These are phyloP conservation scores for Palythoa grandis DNA, from an alignment of 92 coral and sea anemone species.

Conservation along the genomic window DNA sequence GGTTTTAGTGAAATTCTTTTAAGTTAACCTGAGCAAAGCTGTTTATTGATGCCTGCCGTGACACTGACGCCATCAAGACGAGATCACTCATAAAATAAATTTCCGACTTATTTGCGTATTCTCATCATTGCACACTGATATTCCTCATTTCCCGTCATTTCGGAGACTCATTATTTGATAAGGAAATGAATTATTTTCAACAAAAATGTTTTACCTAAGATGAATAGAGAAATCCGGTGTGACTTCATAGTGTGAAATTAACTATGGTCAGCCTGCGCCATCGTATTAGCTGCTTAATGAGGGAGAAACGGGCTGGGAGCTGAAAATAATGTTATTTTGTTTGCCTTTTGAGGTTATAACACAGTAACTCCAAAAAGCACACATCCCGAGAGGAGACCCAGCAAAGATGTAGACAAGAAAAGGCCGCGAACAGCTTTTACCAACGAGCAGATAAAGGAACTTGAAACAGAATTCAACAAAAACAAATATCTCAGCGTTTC, in stretches of 20 bases:
- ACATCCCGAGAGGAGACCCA: conserved; percentile 28
- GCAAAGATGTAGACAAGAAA: conserved; percentile 60
- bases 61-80: conserved; percentile 23
- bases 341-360: conserved; percentile 26
- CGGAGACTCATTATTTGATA: neutral
- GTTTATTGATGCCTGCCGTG: neutral
- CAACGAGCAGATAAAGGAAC: conserved; percentile 91
- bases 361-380: neutral
- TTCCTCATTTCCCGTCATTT: conserved; percentile 34
- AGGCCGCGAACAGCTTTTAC: conserved; percentile 97
- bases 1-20: neutral
- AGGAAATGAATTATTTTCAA: neutral
- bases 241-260: neutral
- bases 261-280: conserved; percentile 9
- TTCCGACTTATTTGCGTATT: conserved; percentile 24
- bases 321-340: conserved; percentile 10
- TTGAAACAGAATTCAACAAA: conserved; percentile 90
- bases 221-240: neutral
- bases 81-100: conserved; percentile 15
- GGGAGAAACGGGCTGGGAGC: neutral
- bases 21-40: neutral
- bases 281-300: conserved; percentile 20
- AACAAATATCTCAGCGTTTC: conserved; percentile 95
- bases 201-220: neutral
- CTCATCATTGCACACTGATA: neutral